These are phyloP conservation scores for Amblyopsis hoosieri DNA, from an alignment of 2,797 vertebrate species.

Conservation along the genomic window DNA sequence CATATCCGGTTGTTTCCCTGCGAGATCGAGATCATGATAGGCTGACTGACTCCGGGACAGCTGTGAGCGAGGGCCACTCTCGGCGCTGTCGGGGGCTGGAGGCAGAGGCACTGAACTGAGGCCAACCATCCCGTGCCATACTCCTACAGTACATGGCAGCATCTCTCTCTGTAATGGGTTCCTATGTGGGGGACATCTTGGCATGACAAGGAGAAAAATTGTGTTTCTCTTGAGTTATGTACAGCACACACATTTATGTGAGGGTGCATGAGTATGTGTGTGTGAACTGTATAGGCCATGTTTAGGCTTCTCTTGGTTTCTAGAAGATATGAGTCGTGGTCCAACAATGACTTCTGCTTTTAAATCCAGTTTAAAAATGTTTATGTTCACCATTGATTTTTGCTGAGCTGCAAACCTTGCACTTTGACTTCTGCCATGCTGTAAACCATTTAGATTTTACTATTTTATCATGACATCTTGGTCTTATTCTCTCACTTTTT, in stretches of 20 bases:
- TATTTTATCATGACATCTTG: too few relatives aligned
- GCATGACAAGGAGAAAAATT: slow-evolving; percentile 33
- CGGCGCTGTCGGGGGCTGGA: slow-evolving; percentile 61
- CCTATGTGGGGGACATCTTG: slow-evolving; percentile 39
- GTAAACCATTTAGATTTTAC: too few relatives aligned
- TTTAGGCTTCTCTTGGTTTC: too few relatives aligned
- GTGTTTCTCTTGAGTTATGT: neutral
- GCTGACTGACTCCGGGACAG: slow-evolving; percentile 70
- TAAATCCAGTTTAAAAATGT: too few relatives aligned
- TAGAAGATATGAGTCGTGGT: too few relatives aligned
- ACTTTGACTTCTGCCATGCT: too few relatives aligned
- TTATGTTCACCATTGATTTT: too few relatives aligned
- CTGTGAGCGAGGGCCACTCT: slow-evolving; percentile 68
- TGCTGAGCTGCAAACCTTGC: too few relatives aligned
- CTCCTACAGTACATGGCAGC: slow-evolving; percentile 60
- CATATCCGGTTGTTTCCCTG: slow-evolving; percentile 55
- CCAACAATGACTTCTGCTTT: too few relatives aligned
- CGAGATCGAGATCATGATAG: slow-evolving; percentile 47
- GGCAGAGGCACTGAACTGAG: slow-evolving; percentile 69
- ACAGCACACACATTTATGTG: neutral
- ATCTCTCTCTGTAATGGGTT: slow-evolving; percentile 59
- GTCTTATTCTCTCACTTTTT: too few relatives aligned
- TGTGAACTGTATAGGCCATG: slow-evolving; percentile 18
- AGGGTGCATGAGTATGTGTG: slow-evolving; percentile 11
- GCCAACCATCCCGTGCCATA: slow-evolving; percentile 54